Base-by-base conservation (phyloP, 2,113 vertebrate genomes). In the Lates calcarifer region DNA sequence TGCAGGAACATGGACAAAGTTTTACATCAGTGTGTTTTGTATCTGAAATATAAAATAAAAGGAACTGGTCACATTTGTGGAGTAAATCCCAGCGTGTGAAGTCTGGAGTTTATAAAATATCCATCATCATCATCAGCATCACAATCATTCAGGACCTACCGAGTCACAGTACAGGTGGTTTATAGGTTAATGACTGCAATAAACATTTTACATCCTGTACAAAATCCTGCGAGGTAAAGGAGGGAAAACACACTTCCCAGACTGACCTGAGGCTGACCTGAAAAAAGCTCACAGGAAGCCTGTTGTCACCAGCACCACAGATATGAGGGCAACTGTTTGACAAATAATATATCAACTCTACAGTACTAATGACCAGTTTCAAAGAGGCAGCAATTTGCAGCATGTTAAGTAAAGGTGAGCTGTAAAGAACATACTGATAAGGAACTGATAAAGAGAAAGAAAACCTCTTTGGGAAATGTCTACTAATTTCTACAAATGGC, bases 251-350 rank as follows among this genome's bases (percentile, higher is more conserved):
- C 56, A 55, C 47, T 65, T 79, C 70, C 45, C 57, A 62, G 39
- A 37, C 11, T 73, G 45, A 33, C 37, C 74, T 41, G 45, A 29
- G 39, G 57, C 6, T 39, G 60, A 84, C 24, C 20, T 75, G 28
- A 37, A 39, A 15, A 22, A 47, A 62, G 47, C 49, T 61, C 28
- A 68, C 66, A 22, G 80, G 77, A 87, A 81, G 67, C 0, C 56
- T 82, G 88, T 89, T 89, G 77, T 65, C 86, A 88, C 79, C 84
- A 81, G 79, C 71, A 81, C 14, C 53, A 12, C 79, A 73, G 73
- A 69, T 26, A 89, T 87, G 86, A 90, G 83, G 88, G 80, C 4
- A 24, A 58, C 66, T 87, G 88, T 89, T 87, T 82, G 74, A 81
- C 74, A 83, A 86, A 82, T 51, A 87, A 74, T 74, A 75, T 3